These are phyloP conservation scores for Polydrusus pterygomalis DNA, from an alignment of 2,888 invertebrate species.

Conservation along the genomic window DNA sequence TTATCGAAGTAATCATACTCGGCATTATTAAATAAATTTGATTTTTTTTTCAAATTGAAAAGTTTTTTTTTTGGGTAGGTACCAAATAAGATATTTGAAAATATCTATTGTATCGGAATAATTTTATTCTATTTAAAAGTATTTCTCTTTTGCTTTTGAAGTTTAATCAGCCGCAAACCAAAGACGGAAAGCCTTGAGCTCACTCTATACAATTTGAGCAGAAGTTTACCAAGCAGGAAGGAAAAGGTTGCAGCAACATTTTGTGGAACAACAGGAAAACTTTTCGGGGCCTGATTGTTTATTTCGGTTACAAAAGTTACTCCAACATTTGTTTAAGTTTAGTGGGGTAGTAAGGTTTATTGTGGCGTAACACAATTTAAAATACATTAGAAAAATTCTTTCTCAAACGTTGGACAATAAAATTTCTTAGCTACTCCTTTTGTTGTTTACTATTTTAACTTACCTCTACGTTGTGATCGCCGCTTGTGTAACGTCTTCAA, in stretches of 20 bases:
- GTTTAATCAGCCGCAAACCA: slow-evolving; percentile 26
- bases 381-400: slow-evolving; percentile 24
- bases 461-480: too few relatives aligned
- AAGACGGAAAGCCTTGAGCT: slow-evolving; percentile 11
- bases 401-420: slow-evolving; percentile 2
- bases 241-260: slow-evolving; percentile 39
- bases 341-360: slow-evolving; percentile 26
- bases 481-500: too few relatives aligned
- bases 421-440: neutral
- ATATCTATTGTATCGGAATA: slow-evolving; percentile 8
- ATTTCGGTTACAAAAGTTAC: slow-evolving; percentile 41
- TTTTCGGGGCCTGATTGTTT: slow-evolving; percentile 40
- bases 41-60: too few relatives aligned
- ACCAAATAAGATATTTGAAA: too few relatives aligned
- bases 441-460: too few relatives aligned
- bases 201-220: slow-evolving; percentile 27
- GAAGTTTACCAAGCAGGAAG: slow-evolving; percentile 38
- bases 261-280: slow-evolving; percentile 39
- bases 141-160: slow-evolving; percentile 15
- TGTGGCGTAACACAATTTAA: slow-evolving; percentile 13
- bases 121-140: neutral
- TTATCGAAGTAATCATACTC: too few relatives aligned
- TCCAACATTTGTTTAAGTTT: slow-evolving; percentile 38
- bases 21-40: too few relatives aligned
- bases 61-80: too few relatives aligned